phyloP scores from a whole-genome alignment of 1,140 invertebrate species.

The Drosophila sulfurigaster region DNA sequence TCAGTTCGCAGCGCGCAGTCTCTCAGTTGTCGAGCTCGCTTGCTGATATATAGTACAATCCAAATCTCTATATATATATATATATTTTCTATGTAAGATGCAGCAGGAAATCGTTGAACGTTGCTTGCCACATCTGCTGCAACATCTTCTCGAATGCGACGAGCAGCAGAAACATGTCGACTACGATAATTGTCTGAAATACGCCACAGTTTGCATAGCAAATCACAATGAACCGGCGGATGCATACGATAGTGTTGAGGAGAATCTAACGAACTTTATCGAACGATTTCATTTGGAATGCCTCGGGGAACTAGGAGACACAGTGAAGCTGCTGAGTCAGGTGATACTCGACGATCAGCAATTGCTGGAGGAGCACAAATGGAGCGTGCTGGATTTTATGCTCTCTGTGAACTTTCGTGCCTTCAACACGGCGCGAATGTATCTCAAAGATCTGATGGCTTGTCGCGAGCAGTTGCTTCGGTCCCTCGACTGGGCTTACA shows the following conservation, averaged over 20 bases:
- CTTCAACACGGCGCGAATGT: constrained; percentile 3
- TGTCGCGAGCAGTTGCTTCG: constrained; percentile 8
- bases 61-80: neutral
- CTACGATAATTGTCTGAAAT: constrained; percentile 4
- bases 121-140: constrained; percentile 31
- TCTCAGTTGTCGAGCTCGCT: constrained; percentile 13
- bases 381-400: constrained; percentile 44
- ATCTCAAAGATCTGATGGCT: neutral
- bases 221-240: neutral
- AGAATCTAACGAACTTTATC: constrained; percentile 28
- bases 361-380: neutral
- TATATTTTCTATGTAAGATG: constrained; percentile 39
- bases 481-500: neutral
- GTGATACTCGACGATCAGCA: constrained; percentile 28
- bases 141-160: constrained; percentile 8
- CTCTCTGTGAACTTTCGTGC: constrained; percentile 44
- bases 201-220: neutral
- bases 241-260: neutral
- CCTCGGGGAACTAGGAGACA: constrained; percentile 14
- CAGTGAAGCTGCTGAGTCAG: constrained; percentile 25
- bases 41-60: neutral
- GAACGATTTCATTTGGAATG: constrained; percentile 34
- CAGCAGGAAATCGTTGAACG: constrained; percentile 1
- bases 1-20: neutral
- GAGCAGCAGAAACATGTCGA: neutral